Base-by-base conservation (phyloP, 2,888 invertebrate genomes). In the Embidobia sp. region DNA sequence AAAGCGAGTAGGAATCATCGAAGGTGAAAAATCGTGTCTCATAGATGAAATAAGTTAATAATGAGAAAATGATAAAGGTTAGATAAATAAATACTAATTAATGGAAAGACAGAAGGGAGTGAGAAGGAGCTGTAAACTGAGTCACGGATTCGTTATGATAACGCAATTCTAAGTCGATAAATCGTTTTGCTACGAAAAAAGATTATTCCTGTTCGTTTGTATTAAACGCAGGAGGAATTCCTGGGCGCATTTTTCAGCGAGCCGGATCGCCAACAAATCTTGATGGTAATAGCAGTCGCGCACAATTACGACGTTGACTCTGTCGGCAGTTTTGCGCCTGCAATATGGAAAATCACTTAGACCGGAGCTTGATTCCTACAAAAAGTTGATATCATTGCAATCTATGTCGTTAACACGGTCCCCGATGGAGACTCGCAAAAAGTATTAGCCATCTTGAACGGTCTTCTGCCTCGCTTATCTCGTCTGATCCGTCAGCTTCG, bases 391-490 rank as follows among this genome's bases (percentile, higher is more conserved):
- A 64, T 73, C 49, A 64, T 37, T 64, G 49, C 55, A 19, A 61
- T 64, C 55, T 42, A 35, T 33, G 57, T 59, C 57, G 64, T 73
- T 59, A 73, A 59, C 59, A 64, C 40, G 33, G 44, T 73, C 49
- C 33, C 51, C 29, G 33, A 51, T 61, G 53, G 48, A 26, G 11
- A 27, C 19, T 44, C 15, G 26, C 27, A 55, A 67, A 61, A 67
- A 61, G 67, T 61, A 74, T 74, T 67, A 74, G 55, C 51, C 74
- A 61, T 75, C 55, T 75, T 67, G 61, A 67, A 53, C 48, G 19
- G 22, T 66, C 42, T 57, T 73, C 37, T 55, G 53, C 53, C 40
- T 75, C 67, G 59, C 53, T 66, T 53, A 61, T 67, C 55, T 75
- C 53, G 33, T 40, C 55, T 55, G 40, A 75, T 75, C 61, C 61